Conservation (phyloP, 2,113 vertebrate genomes). For the Corythaixoides concolor region DNA sequence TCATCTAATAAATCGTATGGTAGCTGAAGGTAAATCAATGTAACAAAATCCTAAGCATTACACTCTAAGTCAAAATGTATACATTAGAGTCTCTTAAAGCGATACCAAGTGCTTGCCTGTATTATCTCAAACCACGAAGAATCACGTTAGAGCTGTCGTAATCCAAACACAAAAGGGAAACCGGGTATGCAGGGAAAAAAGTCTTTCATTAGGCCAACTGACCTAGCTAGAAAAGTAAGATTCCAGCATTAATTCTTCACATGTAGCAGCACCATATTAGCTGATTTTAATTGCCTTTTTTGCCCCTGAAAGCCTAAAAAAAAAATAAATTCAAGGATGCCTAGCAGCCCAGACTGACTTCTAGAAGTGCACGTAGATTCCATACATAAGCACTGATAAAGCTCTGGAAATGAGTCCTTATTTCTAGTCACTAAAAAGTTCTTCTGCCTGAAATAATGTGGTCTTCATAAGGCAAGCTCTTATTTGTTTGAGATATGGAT, state of each 20-base stretch:
- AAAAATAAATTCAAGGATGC: neutral
- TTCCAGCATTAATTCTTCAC: neutral
- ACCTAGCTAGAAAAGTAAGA: neutral
- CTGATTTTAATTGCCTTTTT: neutral
- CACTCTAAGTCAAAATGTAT: neutral
- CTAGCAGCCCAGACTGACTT: neutral
- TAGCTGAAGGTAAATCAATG: neutral
- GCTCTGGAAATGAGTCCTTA: neutral
- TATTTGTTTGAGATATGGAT: neutral
- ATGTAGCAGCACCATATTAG: neutral
- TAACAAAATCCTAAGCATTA: neutral
- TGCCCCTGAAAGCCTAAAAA: neutral
- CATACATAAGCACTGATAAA: neutral
- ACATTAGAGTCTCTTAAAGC: neutral
- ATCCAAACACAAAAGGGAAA: neutral
- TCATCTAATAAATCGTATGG: neutral
- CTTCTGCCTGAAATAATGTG: neutral
- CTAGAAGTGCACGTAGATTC: neutral
- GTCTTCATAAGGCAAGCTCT: neutral
- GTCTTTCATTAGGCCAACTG: neutral
- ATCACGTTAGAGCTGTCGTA: rapidly evolving
- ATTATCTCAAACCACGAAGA: neutral
- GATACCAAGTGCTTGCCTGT: neutral
- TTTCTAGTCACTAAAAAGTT: neutral
- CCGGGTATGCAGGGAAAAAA: neutral